These are phyloP conservation scores for Scaptomyza hsui DNA, from an alignment of 1,140 invertebrate genomes.

Conservation along the genomic window DNA sequence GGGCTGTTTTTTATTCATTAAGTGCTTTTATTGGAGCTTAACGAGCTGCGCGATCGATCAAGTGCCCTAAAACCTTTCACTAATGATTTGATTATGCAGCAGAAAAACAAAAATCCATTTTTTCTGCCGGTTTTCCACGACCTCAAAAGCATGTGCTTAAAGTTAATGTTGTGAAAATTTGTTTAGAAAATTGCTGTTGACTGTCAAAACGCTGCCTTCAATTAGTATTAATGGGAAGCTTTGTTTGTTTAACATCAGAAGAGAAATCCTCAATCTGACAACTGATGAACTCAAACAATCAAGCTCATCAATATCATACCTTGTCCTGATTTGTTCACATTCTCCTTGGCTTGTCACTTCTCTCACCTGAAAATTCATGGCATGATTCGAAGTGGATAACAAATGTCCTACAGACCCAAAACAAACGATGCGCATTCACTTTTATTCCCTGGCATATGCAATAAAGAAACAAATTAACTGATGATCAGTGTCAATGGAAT, in stretches of 20 bases:
- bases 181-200: slow-evolving; percentile 66
- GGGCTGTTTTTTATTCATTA: slow-evolving; percentile 66
- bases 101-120: slow-evolving; percentile 8
- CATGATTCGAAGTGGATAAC: slow-evolving; percentile 57
- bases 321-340: background rate
- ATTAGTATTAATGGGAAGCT: slow-evolving; percentile 58
- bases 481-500: slow-evolving; percentile 83
- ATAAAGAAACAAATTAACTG: slow-evolving; percentile 83
- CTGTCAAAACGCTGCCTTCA: slow-evolving; percentile 42
- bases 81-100: slow-evolving; percentile 78
- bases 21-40: slow-evolving; percentile 74
- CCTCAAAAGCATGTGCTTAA: slow-evolving; percentile 20
- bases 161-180: slow-evolving; percentile 37
- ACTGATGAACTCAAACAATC: slow-evolving; percentile 12
- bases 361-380: slow-evolving; percentile 23
- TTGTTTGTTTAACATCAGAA: slow-evolving; percentile 33
- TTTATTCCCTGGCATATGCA: slow-evolving; percentile 57
- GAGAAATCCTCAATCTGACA: background rate
- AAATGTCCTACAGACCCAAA: slow-evolving; percentile 80
- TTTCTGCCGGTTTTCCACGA: background rate
- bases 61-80: slow-evolving; percentile 82
- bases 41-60: slow-evolving; percentile 72
- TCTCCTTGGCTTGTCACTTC: slow-evolving; percentile 35
- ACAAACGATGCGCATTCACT: slow-evolving; percentile 79
- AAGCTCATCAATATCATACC: background rate